Conservation (phyloP, 2,888 invertebrate species). For the Ceriagrion tenellum region DNA sequence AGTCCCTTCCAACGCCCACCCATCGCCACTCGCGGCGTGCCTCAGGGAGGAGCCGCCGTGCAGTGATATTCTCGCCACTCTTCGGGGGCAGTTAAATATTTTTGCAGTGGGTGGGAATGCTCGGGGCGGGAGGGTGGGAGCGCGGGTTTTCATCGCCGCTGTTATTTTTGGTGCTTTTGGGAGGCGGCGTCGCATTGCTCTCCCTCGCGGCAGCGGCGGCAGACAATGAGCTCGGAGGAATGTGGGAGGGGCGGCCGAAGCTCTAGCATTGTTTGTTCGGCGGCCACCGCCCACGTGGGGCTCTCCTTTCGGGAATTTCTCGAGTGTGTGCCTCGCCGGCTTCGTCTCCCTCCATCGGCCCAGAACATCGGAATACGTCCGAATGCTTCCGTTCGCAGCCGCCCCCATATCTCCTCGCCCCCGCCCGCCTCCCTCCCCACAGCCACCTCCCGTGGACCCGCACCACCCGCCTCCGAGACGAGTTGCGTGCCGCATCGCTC, state of each 20-base stretch:
- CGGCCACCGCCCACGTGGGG: conserved; percentile 3
- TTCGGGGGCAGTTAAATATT: not conserved
- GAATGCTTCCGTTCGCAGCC: no score
- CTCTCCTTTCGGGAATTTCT: not conserved
- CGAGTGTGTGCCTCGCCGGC: not conserved
- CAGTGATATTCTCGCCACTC: not conserved
- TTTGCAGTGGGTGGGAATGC: conserved; percentile 3
- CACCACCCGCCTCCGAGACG: not conserved
- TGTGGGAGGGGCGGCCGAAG: not conserved
- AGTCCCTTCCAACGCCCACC: no score
- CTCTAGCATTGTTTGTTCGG: not conserved
- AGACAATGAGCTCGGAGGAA: not conserved
- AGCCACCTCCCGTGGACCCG: not conserved
- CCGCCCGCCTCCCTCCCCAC: not conserved
- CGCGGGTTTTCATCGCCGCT: not conserved
- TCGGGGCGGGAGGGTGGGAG: not conserved
- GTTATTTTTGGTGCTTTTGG: conserved; percentile 2
- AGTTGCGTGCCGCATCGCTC: not conserved
- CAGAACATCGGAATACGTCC: no score
- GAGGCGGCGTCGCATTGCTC: not conserved
- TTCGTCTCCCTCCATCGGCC: no score
- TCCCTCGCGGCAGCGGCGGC: not conserved
- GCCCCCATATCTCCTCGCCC: not conserved
- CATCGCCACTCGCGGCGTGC: no score
- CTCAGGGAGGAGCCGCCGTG: no score